phyloP scores from a whole-genome alignment of 2,113 vertebrate species.

The Phaethornis superciliosus region DNA sequence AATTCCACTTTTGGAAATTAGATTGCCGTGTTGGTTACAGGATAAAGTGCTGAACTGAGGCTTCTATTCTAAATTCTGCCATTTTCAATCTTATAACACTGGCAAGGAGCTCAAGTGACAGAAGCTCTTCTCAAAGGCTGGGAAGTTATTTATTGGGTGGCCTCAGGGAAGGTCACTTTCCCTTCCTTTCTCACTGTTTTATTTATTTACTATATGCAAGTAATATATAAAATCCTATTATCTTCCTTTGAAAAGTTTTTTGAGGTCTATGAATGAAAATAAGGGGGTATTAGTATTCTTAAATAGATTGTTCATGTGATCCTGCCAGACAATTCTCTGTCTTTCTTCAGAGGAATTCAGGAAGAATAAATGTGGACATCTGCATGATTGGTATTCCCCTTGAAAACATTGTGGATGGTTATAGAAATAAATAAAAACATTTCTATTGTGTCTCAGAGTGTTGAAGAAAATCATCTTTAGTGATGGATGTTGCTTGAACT shows the following conservation, averaged over 20 bases:
- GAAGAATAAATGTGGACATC: neutral
- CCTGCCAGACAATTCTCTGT: neutral
- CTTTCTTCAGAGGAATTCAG: neutral
- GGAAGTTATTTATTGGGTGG: neutral
- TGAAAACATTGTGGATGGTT: neutral
- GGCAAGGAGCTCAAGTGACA: neutral
- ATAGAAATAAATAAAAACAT: neutral
- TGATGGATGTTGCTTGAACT: neutral
- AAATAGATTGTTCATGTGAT: neutral
- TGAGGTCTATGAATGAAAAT: neutral
- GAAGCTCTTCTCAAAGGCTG: slow-evolving; percentile 3
- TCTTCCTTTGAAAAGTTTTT: neutral
- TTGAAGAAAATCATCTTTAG: neutral
- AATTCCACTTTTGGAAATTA: neutral
- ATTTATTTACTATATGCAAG: neutral
- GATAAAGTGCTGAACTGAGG: neutral
- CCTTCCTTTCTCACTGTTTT: neutral
- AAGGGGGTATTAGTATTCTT: neutral
- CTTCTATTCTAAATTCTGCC: neutral
- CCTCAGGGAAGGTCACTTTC: slow-evolving; percentile 15
- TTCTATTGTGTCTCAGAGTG: neutral
- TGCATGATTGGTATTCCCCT: neutral
- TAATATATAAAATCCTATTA: neutral
- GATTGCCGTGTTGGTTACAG: accelerated
- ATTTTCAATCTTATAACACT: neutral